Conservation (phyloP, 2,113 vertebrate genomes). For the Engraulis encrasicolus region DNA sequence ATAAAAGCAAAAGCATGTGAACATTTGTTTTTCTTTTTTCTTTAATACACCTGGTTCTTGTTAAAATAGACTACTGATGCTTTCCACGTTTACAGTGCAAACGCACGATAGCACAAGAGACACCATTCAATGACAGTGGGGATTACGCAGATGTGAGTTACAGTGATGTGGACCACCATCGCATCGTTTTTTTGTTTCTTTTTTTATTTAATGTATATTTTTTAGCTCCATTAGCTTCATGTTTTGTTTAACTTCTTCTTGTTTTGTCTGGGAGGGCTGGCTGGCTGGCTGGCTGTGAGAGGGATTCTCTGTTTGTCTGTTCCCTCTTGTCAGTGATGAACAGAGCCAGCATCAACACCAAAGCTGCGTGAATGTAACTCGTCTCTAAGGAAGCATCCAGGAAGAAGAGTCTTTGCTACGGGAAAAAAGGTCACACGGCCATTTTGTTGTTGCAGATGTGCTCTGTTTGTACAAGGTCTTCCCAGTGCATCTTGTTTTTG, state of each 20-base stretch:
- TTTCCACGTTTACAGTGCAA: conserved; percentile 65
- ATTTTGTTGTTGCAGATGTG: conserved; percentile 29
- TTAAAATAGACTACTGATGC: conserved; percentile 42
- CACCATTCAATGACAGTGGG: conserved; percentile 65
- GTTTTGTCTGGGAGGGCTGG: not conserved
- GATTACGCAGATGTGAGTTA: conserved; percentile 62
- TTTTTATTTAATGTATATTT: too few species aligned
- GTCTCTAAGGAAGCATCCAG: conserved; percentile 9
- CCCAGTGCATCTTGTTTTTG: not conserved
- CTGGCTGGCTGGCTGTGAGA: not conserved
- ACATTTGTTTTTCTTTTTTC: not conserved
- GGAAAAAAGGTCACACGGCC: conserved; percentile 40
- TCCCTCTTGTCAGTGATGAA: not conserved
- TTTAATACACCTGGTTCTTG: conserved; percentile 46
- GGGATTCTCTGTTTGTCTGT: not conserved
- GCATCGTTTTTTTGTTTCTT: conserved; percentile 56
- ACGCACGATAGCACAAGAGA: conserved; percentile 71
- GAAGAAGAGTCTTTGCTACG: conserved; percentile 4
- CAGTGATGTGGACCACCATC: conserved; percentile 59
- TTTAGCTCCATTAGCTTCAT: conserved; percentile 24
- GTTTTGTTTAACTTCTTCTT: not conserved
- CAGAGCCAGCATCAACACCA: not conserved
- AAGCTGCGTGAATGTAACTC: not conserved
- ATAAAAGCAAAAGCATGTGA: not conserved
- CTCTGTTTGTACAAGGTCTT: conserved; percentile 17